These are phyloP conservation scores for Sebastes taczanowskii DNA, from an alignment of 2,797 vertebrate species.

Conservation along the genomic window DNA sequence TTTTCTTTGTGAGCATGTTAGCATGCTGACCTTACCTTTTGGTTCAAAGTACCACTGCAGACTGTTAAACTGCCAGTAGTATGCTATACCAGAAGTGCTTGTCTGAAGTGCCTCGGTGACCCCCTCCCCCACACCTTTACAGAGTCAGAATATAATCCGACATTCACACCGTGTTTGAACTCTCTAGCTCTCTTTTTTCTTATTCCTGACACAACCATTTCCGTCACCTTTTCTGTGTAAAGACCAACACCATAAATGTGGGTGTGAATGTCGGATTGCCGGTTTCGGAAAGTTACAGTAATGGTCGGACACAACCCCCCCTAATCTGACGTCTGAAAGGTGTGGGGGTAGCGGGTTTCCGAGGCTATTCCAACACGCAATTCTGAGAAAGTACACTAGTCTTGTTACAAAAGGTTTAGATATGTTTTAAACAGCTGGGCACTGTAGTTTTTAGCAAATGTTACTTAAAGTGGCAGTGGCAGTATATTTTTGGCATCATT, in stretches of 20 bases:
- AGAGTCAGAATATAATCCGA: neutral
- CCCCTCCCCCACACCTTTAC: neutral
- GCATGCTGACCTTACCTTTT: neutral
- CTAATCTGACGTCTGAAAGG: neutral
- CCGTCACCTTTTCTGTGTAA: neutral
- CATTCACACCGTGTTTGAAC: neutral
- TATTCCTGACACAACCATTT: neutral
- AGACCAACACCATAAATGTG: neutral
- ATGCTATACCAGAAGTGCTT: neutral
- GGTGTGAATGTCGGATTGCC: too few relatives aligned
- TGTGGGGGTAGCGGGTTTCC: neutral
- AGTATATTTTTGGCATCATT: too few relatives aligned
- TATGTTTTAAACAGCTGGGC: neutral
- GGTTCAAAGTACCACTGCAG: neutral
- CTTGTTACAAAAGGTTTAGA: neutral
- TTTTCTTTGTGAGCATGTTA: neutral
- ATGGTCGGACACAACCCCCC: neutral
- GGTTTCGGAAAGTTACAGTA: neutral
- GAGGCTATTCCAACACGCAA: neutral
- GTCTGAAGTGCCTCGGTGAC: neutral
- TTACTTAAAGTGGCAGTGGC: neutral
- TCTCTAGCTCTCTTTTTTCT: neutral
- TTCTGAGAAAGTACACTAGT: neutral
- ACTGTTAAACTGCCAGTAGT: neutral
- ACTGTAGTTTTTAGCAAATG: neutral